A percentile compares a stretch with the other conserved stretches of the same genome.
These are phyloP conservation scores for Eptesicus fuscus DNA, from an alignment of 2,113 vertebrate species.

Conservation along the genomic window DNA sequence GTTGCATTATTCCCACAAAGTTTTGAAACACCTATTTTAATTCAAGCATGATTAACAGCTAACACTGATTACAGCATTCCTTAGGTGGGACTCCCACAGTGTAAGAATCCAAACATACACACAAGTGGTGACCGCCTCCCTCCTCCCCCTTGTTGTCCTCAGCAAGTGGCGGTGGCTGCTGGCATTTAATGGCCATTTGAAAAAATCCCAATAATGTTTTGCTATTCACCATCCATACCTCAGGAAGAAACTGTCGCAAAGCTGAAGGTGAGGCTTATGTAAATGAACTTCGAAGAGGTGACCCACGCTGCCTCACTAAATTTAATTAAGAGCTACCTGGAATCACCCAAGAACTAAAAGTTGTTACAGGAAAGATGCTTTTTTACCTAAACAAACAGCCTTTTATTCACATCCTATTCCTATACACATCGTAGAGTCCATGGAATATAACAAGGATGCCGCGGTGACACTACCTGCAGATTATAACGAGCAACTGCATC, in stretches of 20 bases:
- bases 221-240: background rate
- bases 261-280: no score
- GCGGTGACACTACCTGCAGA: background rate
- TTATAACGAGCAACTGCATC: background rate
- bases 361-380: background rate
- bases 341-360: rapidly evolving
- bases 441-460: background rate
- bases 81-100: background rate
- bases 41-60: background rate
- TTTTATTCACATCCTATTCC: background rate
- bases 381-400: background rate
- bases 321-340: background rate
- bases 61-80: background rate
- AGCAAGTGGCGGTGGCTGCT: background rate
- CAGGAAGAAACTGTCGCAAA: background rate
- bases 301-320: background rate
- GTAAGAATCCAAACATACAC: background rate
- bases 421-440: background rate
- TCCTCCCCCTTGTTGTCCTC: background rate
- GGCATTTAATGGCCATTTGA: background rate
- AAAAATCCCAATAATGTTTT: background rate
- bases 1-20: background rate
- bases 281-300: background rate
- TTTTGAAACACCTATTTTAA: background rate
- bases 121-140: background rate